Conservation (phyloP, 2,888 invertebrate genomes). For the Phlogophora meticulosa region DNA sequence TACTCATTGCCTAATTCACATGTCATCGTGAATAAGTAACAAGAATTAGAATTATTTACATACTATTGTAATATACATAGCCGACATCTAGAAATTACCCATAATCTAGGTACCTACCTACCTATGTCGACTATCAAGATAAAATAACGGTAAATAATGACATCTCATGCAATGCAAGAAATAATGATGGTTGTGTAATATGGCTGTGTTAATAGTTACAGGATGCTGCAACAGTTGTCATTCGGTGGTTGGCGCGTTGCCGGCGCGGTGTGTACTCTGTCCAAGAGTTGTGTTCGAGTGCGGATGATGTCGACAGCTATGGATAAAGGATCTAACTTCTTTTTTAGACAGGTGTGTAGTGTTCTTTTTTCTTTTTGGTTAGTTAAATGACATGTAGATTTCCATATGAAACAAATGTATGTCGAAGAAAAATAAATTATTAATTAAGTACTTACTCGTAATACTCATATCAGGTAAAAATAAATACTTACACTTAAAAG, state of each 20-base stretch:
- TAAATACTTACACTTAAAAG: too few species aligned
- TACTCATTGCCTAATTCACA: slow-evolving; percentile 2
- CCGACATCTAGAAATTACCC: background rate
- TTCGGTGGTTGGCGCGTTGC: slow-evolving; percentile 68
- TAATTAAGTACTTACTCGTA: too few species aligned
- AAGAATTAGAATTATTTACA: slow-evolving; percentile 6
- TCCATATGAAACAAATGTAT: too few species aligned
- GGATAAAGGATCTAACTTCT: slow-evolving; percentile 77
- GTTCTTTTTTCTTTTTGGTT: background rate
- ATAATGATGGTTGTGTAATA: slow-evolving; percentile 50
- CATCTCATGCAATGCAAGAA: slow-evolving; percentile 28
- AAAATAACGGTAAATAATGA: slow-evolving; percentile 10
- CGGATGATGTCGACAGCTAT: slow-evolving; percentile 73
- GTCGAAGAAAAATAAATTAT: too few species aligned
- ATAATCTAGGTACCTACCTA: slow-evolving; percentile 14
- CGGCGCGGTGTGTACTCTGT: slow-evolving; percentile 58
- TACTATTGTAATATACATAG: slow-evolving; percentile 7
- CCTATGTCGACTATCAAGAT: too few species aligned
- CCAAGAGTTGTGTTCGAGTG: slow-evolving; percentile 59
- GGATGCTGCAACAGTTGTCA: slow-evolving; percentile 77
- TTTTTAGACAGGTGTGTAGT: slow-evolving; percentile 85
- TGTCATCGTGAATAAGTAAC: slow-evolving; percentile 1
- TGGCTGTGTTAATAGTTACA: slow-evolving; percentile 44
- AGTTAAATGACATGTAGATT: too few species aligned
- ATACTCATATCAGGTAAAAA: too few species aligned